Percentiles rank a stretch among this genome's conserved stretches.
Conservation (phyloP, 30 jellyfish, hydroid and myxozoan genomes). For the Cassiopea andromeda region DNA sequence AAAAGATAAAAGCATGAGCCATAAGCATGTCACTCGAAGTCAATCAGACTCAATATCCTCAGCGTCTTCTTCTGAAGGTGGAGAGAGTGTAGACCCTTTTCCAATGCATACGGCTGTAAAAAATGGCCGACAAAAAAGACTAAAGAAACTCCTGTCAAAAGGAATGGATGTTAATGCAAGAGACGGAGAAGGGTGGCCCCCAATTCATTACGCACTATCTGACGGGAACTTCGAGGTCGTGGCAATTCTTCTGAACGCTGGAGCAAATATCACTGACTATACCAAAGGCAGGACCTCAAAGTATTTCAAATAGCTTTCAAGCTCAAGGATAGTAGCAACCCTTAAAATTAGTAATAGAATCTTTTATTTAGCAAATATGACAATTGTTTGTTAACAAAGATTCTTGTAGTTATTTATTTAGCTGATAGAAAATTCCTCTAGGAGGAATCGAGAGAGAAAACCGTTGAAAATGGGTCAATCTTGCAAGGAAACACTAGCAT, state of each 20-base stretch:
- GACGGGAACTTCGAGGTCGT: conserved; percentile 78
- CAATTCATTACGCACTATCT: conserved; percentile 78
- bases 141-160: conserved; percentile 29
- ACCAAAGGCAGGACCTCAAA: conserved; percentile 79
- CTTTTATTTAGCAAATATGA: no score
- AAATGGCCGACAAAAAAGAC: conserved; percentile 49
- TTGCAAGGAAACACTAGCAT: no score
- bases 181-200: conserved; percentile 87
- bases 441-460: no score
- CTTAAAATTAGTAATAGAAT: no score
- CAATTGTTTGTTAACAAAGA: no score
- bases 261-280: conserved; percentile 73
- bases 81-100: conserved; percentile 41
- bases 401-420: no score
- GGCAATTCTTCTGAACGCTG: conserved; percentile 66
- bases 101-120: conserved; percentile 74
- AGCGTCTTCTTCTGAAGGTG: conserved; percentile 58
- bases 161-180: conserved; percentile 74
- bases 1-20: conserved; percentile 37
- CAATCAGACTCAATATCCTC: conserved; percentile 61
- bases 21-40: conserved; percentile 19
- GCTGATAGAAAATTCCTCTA: no score
- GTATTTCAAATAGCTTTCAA: conserved; percentile 44
- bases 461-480: no score
- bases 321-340: neutral